A percentile compares a stretch with the other conserved stretches of the same genome.
phyloP scores from a whole-genome alignment of 2,888 invertebrate genomes.

The Petrolisthes manimaculis region DNA sequence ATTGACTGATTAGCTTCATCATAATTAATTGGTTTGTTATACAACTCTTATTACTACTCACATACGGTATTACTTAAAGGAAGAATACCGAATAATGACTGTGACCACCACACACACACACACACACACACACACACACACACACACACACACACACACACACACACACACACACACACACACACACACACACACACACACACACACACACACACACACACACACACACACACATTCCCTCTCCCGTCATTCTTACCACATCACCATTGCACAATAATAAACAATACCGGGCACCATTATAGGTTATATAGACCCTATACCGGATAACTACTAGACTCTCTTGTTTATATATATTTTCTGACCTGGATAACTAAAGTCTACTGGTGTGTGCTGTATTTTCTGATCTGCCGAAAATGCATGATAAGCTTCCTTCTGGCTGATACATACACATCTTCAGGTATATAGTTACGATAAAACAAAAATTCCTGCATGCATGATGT shows the following conservation, averaged over 20 bases:
- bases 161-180: constrained; percentile 5
- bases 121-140: constrained; percentile 40
- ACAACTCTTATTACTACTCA: constrained; percentile 5
- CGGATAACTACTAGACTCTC: no score
- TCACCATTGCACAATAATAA: not conserved
- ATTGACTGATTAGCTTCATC: no score
- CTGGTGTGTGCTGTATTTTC: no score
- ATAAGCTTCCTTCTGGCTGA: no score
- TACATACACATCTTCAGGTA: no score
- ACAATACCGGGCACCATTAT: no score
- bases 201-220: constrained; percentile 21
- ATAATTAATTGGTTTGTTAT: not conserved
- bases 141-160: constrained; percentile 29
- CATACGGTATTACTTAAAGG: not conserved
- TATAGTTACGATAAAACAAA: no score
- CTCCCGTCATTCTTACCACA: not conserved
- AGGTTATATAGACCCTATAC: no score
- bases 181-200: constrained; percentile 4
- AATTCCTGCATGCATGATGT: no score
- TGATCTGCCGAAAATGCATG: no score
- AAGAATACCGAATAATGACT: not conserved
- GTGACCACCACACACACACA: not conserved
- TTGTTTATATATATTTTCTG: no score
- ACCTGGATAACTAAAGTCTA: no score
- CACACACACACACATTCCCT: constrained; percentile 9